Evolutionary conservation across 2,113 vertebrate genomes (phyloP).

Genomic region (Echinops telfairi): DNA sequence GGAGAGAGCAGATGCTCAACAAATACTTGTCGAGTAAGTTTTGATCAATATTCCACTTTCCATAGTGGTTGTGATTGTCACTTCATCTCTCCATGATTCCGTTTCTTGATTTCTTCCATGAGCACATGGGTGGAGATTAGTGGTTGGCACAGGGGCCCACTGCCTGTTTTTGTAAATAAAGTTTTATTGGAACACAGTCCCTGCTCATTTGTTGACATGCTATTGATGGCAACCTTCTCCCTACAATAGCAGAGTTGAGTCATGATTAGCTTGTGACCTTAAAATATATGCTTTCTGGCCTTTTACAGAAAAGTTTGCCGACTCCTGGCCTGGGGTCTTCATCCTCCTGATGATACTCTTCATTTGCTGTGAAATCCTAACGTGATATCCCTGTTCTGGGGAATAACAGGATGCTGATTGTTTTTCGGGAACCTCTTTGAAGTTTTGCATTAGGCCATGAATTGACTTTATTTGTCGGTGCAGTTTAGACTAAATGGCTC

Average conservation of each 20-base stretch:
- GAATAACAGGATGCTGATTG: background rate
- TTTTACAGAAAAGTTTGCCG: background rate
- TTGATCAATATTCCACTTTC: background rate
- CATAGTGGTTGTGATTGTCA: background rate
- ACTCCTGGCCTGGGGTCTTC: background rate
- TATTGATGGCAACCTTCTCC: background rate
- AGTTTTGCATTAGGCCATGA: background rate
- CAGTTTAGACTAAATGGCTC: background rate
- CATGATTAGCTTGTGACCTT: background rate
- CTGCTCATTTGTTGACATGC: background rate
- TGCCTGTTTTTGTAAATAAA: conserved; percentile 1
- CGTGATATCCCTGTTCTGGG: background rate
- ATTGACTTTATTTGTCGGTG: conserved; percentile 17
- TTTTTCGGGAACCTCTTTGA: conserved; percentile 14
- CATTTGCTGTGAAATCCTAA: background rate
- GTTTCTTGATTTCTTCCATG: background rate
- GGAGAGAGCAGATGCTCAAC: background rate
- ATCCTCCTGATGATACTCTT: background rate
- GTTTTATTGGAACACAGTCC: background rate
- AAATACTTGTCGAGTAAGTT: background rate
- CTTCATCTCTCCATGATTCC: background rate
- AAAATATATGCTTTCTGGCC: background rate
- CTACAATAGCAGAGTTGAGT: background rate
- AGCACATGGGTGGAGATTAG: background rate
- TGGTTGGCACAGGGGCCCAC: background rate